Percentiles rank a stretch among this genome's conserved stretches.
Conservation (phyloP, 2,113 vertebrate species). For the Pygathrix nemaeus region DNA sequence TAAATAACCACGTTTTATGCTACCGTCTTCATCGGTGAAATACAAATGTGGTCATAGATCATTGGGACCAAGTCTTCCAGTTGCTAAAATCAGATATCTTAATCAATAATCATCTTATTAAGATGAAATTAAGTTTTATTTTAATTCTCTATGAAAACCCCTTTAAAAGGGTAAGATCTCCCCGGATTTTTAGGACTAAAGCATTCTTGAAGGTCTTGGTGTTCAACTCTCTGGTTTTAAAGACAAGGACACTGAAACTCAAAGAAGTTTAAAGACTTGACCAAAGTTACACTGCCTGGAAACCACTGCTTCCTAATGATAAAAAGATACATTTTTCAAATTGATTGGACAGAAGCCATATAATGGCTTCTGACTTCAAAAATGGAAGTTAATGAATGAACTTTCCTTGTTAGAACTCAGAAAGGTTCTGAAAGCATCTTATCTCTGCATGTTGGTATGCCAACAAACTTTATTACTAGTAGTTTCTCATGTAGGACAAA, state of each 20-base stretch:
- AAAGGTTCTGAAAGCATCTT: background rate
- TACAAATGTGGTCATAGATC: background rate
- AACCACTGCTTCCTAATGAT: slow-evolving; percentile 29
- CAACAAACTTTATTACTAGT: slow-evolving; percentile 29
- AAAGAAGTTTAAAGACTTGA: background rate
- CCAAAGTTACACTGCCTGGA: background rate
- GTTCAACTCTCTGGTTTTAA: background rate
- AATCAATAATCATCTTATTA: background rate
- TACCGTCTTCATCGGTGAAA: background rate
- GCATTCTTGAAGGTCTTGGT: background rate
- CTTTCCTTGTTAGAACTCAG: background rate
- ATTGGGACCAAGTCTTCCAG: background rate
- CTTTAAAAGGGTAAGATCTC: background rate
- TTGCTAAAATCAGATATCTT: background rate
- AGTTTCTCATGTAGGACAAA: background rate
- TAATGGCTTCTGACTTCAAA: slow-evolving; percentile 22
- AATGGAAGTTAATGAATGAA: slow-evolving; percentile 58
- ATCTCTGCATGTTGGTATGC: background rate
- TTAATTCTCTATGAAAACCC: background rate
- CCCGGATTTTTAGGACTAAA: background rate
- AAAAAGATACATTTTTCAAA: slow-evolving; percentile 28
- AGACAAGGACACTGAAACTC: background rate
- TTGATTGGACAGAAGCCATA: background rate
- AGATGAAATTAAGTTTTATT: background rate
- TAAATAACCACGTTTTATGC: background rate